Percentiles rank a stretch among this genome's conserved stretches.
These are phyloP conservation scores for Helarctos malayanus DNA, from an alignment of 2,797 vertebrate species.

Conservation along the genomic window DNA sequence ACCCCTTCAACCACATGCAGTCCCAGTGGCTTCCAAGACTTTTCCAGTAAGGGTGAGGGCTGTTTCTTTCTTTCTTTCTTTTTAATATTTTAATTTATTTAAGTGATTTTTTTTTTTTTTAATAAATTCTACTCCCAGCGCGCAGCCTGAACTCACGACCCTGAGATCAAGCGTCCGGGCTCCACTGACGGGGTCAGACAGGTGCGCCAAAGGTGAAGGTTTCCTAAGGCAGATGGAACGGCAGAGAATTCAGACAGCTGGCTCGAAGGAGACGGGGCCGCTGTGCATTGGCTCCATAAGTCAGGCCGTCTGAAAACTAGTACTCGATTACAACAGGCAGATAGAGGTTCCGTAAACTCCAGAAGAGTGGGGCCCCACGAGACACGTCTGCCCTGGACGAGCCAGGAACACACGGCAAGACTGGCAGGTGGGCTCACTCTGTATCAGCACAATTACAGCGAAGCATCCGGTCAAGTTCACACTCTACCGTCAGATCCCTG, in stretches of 20 bases:
- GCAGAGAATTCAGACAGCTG: not conserved
- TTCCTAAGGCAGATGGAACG: not conserved
- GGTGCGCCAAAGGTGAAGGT: rapidly evolving
- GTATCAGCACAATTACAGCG: not conserved
- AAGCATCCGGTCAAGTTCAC: not conserved
- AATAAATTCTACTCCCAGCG: not conserved
- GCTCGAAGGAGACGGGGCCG: rapidly evolving
- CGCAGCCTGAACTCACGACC: not conserved
- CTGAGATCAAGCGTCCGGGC: not conserved
- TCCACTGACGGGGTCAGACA: not conserved
- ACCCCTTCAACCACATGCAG: rapidly evolving
- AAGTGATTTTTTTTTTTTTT: not conserved
- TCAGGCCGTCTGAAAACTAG: rapidly evolving
- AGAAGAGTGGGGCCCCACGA: not conserved
- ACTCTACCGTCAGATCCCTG: not conserved
- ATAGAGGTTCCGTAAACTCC: not conserved
- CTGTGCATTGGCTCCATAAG: not conserved
- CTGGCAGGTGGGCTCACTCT: not conserved
- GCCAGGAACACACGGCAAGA: not conserved
- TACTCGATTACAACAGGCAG: not conserved
- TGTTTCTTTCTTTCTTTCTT: not conserved
- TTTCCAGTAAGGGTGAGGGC: not conserved
- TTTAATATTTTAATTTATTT: not conserved
- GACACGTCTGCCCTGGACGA: not conserved
- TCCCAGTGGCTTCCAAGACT: not conserved